Evolutionary conservation across 2,113 vertebrate genomes (phyloP), one percentile per base, ranked within the genome.

Genomic region (Leucoraja erinaceus): DNA sequence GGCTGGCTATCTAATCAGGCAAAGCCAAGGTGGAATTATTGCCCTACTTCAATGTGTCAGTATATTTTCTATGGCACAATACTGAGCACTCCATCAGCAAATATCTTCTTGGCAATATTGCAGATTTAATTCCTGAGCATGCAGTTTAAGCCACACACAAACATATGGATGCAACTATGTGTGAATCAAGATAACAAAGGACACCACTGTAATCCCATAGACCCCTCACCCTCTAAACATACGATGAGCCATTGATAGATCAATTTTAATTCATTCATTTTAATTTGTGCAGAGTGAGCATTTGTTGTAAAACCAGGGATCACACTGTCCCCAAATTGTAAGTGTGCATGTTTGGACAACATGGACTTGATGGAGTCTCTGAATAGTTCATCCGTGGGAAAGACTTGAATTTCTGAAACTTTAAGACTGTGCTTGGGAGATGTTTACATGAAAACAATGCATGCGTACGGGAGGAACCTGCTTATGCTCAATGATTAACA

Each of bases 131-230:
- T 61, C 61, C 83, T 2, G 5, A 31, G 83, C 83, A 18, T 88
- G 83, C 83, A 63, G 16, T 31, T 59, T 18, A 61, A 88, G 28
- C 10, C 28, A 31, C 28, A 31, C 28, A 88, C 59, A 66, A 88
- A 31, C 28, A 63, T n/a, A 88, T 2, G 56, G 59, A n/a, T 88
- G 31, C 12, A n/a, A 66, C 59, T n/a, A 7, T 88, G 11, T 16
- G 28, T 18, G 28, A 59, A 88, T 63, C 12, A 61, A 88, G n/a
- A 88, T 88, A 16, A 88, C 16, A 88, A 61, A 88, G 70, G 59
- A 88, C n/a, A 63, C 83, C 83, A 63, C 38, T 88, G 25, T 88
- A 88, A 66, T 61, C 54, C 25, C n/a, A n/a, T 86, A 86, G 81
- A 86, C 28, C 59, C 59, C 31, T 88, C n/a, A 88, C 83, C 28